Base-by-base conservation (phyloP, 2,797 vertebrate genomes). In the Paratrypauchen microcephalus region DNA sequence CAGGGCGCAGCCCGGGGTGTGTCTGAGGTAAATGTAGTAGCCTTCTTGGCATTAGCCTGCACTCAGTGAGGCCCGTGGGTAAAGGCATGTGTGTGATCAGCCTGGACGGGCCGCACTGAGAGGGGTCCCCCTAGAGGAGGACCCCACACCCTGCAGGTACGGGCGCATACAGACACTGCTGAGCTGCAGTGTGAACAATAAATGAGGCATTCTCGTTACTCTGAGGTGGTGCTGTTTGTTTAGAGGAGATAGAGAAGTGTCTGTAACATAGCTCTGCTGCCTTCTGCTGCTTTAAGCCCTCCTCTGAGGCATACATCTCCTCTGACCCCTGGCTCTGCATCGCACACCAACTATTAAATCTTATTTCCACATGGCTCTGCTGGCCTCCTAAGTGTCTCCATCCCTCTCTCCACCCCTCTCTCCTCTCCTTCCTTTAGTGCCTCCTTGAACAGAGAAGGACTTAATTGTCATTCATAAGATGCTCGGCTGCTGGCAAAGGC, bases 1-100 rank as follows among this genome's bases (percentile, higher is more conserved):
- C 90, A 87, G 89, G 89, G 89, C 88, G 88, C 90, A 92, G 91
- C 90, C 89, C 80, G 78, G 89, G 90, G 88, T 91, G 88, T 90
- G 88, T 92, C 92, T 93, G 93, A 94, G 94, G 93, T 94, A 94
- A 94, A 93, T 88, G 80, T 89, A 87, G 86, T 89, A 87, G 88
- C 89, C 89, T 84, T 89, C 82, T 86, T 85, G 87, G 90, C 88
- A 71, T 89, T 82, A 63, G 88, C 88, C 89, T 87, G 86, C 87
- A 82, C 88, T 92, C 84, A 87, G 83, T 85, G 83, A 86, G 28
- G 83, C 86, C 85, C 83, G 79, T 78, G 78, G 83, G 24, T 41
- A 65, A 90, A 87, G 87, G 85, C 87, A 86, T 79, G 82, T 83
- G 83, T 80, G 85, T 88, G 88, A 86, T 86, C 88, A 90, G 88